A percentile compares a stretch with the other conserved stretches of the same genome.
Evolutionary conservation across 2,113 vertebrate genomes (phyloP).

Genomic region (Paramisgurnus dabryanus): DNA sequence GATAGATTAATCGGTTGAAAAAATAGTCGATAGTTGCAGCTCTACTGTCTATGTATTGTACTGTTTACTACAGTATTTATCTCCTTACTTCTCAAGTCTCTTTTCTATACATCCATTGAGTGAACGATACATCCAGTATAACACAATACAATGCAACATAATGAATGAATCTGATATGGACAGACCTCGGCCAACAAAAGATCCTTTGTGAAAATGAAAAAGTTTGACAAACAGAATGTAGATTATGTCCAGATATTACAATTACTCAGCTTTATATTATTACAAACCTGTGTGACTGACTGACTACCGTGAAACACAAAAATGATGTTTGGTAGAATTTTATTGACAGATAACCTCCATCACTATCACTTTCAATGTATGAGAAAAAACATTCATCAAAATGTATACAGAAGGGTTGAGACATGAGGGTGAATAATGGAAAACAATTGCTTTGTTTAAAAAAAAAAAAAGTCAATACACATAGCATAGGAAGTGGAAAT

Average conservation of each 20-base stretch:
- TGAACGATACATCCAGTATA: neutral
- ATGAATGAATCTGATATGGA: constrained; percentile 7
- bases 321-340: too few species aligned
- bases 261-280: too few species aligned
- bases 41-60: constrained; percentile 26
- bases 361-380: too few species aligned
- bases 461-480: neutral
- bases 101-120: neutral
- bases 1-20: too few species aligned
- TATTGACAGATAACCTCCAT: too few species aligned
- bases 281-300: too few species aligned
- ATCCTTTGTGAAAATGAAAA: neutral
- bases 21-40: too few species aligned
- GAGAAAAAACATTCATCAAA: too few species aligned
- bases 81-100: neutral
- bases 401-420: neutral
- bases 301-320: too few species aligned
- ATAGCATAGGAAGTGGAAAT: constrained; percentile 27
- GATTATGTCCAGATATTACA: too few species aligned
- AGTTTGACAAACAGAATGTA: too few species aligned
- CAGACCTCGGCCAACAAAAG: neutral
- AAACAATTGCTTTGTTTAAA: neutral
- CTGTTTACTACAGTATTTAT: neutral
- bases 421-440: neutral
- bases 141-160: constrained; percentile 3